Percentiles rank a stretch among this genome's conserved stretches.
These are phyloP conservation scores for Pelvicachromis taeniatus DNA, from an alignment of 2,113 vertebrate species.

Conservation along the genomic window DNA sequence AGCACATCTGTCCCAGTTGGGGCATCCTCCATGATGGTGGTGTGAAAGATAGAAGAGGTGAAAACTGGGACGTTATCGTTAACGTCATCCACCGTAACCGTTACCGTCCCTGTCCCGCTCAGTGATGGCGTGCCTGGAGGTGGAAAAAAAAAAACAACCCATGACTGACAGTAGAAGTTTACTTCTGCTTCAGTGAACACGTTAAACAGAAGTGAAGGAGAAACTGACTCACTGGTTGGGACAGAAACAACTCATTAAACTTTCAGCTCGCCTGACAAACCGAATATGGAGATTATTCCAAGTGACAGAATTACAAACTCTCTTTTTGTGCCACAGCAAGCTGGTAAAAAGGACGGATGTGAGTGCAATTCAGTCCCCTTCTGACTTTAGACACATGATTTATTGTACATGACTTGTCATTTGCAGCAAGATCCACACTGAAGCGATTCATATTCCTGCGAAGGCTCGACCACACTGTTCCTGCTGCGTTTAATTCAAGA, in stretches of 20 bases:
- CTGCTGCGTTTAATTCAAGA: conserved; percentile 9
- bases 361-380: neutral
- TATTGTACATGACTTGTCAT: conserved; percentile 24
- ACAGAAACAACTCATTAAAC: neutral
- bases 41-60: conserved; percentile 79
- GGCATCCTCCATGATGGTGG: conserved; percentile 84
- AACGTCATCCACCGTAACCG: conserved; percentile 85
- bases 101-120: conserved; percentile 90
- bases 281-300: neutral
- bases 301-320: neutral
- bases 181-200: neutral
- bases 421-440: neutral
- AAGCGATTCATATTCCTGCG: neutral
- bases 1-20: conserved; percentile 90
- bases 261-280: neutral
- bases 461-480: neutral
- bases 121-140: conserved; percentile 83
- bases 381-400: neutral
- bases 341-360: neutral
- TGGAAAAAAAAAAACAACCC: neutral
- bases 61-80: conserved; percentile 92
- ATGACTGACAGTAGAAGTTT: neutral
- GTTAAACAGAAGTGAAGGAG: neutral
- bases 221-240: neutral
- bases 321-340: neutral